These are phyloP conservation scores for Chaetophractus vellerosus DNA, from an alignment of 2,797 vertebrate genomes.

Conservation along the genomic window DNA sequence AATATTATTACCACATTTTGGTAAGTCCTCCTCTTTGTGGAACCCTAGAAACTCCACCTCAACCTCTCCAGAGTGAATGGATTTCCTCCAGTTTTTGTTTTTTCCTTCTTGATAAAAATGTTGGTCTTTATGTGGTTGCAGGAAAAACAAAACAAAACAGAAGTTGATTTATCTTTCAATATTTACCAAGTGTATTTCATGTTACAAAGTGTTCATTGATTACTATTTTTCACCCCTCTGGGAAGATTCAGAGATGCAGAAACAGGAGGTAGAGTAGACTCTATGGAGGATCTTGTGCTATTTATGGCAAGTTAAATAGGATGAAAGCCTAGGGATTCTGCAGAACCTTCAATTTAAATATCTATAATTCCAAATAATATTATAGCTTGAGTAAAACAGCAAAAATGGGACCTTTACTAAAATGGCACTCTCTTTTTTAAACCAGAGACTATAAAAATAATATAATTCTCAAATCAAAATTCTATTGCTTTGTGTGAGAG, in stretches of 20 bases:
- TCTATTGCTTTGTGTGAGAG: background rate
- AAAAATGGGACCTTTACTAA: background rate
- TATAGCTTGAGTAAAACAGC: background rate
- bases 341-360: background rate
- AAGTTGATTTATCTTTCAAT: background rate
- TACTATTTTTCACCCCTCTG: background rate
- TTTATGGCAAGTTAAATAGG: background rate
- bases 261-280: background rate
- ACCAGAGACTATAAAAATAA: background rate
- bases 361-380: background rate
- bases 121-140: background rate
- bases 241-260: background rate
- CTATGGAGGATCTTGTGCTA: background rate
- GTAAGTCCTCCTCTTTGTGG: background rate
- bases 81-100: background rate
- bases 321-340: background rate
- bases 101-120: slow-evolving; percentile 28
- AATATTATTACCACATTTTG: fast-evolving
- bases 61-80: too few species aligned
- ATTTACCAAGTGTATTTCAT: background rate
- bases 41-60: background rate
- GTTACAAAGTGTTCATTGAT: background rate
- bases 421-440: background rate
- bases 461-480: slow-evolving; percentile 32
- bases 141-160: background rate